Evolutionary conservation across 2,888 invertebrate species (phyloP), one percentile per base, ranked within the genome.

Genomic region (Diploptera punctata): DNA sequence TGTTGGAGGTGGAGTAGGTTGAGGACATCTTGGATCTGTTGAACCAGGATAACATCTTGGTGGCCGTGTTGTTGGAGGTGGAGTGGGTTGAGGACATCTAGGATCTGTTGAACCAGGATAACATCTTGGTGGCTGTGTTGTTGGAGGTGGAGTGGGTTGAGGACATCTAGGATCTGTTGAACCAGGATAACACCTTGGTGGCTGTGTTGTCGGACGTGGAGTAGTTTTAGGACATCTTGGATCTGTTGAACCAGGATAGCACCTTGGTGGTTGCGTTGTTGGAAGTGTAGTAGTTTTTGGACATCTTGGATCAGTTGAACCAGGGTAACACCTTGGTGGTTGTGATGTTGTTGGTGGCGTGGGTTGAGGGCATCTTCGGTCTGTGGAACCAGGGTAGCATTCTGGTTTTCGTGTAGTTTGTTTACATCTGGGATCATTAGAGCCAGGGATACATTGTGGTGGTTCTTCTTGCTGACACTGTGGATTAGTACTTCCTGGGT

Each of bases 181-280:
- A 21, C 80, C 80, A 1, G 81, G 81, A 72, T 77, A 80, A 61
- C 82, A 83, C 38, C 79, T 43, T 33, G 80, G 81, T 38, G n/a
- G 70, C 67, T 1, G 70, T 62, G 52, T 65, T 43, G 60, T 67
- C 4, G 65, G 70, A 31, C 69, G 57, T 2, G 76, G 75, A 71
- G 79, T 78, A 1, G 80, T 80, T 24, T 29, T 62, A 0, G 61
- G 38, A 4, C 26, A 26, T 29, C 57, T 57, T 3, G 79, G 77
- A 74, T 78, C 68, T 74, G 52, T 60, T n/a, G 75, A 70, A 78
- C 80, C 65, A 68, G 77, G 67, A 77, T 74, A 82, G 57, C 83
- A 83, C 2, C 78, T 77, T 1, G 80, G 81, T 33, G 60, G 47
- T 1, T 19, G 19, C 31, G 73, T 54, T 49, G 44, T 19, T 44